Evolutionary conservation across 37 sponge, comb jelly and placozoan genomes (phyloP).

Genomic region (Diacarnus erythraeanus): DNA sequence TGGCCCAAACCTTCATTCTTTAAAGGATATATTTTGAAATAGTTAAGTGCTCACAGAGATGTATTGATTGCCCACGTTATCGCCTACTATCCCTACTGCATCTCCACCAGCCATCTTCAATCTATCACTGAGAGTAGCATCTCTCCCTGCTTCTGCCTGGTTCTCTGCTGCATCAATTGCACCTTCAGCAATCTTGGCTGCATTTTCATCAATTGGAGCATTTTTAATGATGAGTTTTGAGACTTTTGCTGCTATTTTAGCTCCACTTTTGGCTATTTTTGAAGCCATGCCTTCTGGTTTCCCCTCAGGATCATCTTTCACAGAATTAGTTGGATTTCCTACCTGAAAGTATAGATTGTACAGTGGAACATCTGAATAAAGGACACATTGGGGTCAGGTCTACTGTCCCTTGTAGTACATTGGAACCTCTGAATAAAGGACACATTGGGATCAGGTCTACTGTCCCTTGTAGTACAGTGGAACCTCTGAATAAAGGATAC

Average conservation of each 20-base stretch:
- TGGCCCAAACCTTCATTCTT: no score
- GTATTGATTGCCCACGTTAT: constrained; percentile 58
- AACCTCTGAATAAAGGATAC: no score
- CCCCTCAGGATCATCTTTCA: constrained; percentile 52
- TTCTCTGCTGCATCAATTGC: constrained; percentile 55
- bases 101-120: constrained; percentile 70
- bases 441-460: no score
- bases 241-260: constrained; percentile 34
- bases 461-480: no score
- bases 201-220: constrained; percentile 20
- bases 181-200: constrained; percentile 1
- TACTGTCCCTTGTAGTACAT: no score
- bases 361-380: no score
- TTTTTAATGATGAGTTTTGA: constrained; percentile 22
- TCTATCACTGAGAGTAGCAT: constrained; percentile 48
- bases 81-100: constrained; percentile 42
- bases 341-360: no score
- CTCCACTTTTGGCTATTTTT: constrained; percentile 30
- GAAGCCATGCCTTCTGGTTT: constrained; percentile 52
- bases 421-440: no score
- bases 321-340: constrained; percentile 50
- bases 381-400: no score
- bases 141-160: constrained; percentile 61
- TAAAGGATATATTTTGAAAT: no score
- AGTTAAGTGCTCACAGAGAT: constrained; percentile 29